A percentile compares a stretch with the other conserved stretches of the same genome.
phyloP scores from a whole-genome alignment of 2,888 invertebrate species.

The Apamea anceps region DNA sequence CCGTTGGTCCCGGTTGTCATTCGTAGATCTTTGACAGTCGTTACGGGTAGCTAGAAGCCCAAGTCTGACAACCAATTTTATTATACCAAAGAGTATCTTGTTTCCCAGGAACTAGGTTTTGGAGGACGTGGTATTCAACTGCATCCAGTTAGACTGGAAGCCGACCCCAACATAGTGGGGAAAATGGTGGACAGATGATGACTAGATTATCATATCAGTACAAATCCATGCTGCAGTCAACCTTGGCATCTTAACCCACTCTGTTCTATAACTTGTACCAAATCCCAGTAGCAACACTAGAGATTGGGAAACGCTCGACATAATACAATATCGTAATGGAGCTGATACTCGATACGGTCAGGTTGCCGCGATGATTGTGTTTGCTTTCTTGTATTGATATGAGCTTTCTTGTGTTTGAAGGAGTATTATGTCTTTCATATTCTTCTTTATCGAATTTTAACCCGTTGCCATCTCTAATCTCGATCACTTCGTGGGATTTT shows the following conservation, averaged over 20 bases:
- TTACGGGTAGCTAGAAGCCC: not conserved
- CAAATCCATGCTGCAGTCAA: not conserved
- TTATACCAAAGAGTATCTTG: not conserved
- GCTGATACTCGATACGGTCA: slow-evolving; percentile 60
- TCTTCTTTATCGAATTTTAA: not conserved
- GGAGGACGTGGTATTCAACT: not conserved
- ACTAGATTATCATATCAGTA: not conserved
- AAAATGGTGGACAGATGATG: not conserved
- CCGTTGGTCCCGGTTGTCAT: not conserved
- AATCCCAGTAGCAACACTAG: slow-evolving; percentile 16
- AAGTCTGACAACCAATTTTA: not conserved
- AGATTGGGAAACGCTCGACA: slow-evolving; percentile 65
- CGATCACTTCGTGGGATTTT: not conserved
- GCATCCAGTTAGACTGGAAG: not conserved
- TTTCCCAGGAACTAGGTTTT: not conserved
- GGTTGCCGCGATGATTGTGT: slow-evolving; percentile 51
- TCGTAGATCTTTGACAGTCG: not conserved
- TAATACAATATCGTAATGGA: slow-evolving; percentile 64
- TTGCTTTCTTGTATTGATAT: slow-evolving; percentile 48
- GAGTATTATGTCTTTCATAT: not conserved
- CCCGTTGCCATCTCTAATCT: not conserved
- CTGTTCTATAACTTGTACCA: slow-evolving; percentile 47
- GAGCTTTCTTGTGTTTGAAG: slow-evolving; percentile 28
- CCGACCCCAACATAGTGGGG: not conserved
- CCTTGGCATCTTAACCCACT: not conserved